Evolutionary conservation across 92 coral and sea anemone species (phyloP), one percentile per base, ranked within the genome.

Genomic region (Umimayanthus chanpuru): DNA sequence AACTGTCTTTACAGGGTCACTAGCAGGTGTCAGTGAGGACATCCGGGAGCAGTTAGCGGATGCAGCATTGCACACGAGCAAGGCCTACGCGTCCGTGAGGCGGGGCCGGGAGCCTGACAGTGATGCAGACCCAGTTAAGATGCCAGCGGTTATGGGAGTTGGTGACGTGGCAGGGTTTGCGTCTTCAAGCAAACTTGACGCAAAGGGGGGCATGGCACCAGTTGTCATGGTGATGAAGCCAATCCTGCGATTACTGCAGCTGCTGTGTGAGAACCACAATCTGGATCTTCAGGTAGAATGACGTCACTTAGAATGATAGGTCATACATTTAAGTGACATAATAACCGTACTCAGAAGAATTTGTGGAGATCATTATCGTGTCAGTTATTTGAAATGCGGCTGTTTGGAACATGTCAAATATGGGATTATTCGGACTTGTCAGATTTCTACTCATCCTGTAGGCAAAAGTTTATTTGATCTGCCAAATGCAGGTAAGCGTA

Each of bases 151-250:
- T 39, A 55, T 68, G 86, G 87, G 87, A 86, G 77, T 61, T 11
- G 88, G 88, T 74, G 80, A 74, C 38, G 39, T 77, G 55, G 29
- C 88, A 53, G 88, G 88, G 21, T 77, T 85, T 75, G 41, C 82
- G 18, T 74, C 84, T 2, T 91, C 96, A 50, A 85, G 92, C 38
- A 95, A 95, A 82, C 90, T 81, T 9, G 98, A 95, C 87, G 89
- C 95, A 4, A 95, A 95, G 81, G 87, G 87, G 14, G 85, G 90
- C 76, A 95, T 95, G 94, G 91, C 98, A 9, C 96, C 98, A 14
- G 99, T 95, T 83, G 98, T 97, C 38, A 87, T 97, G 85, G 95
- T 93, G 28, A 95, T 97, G 97, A 94, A 97, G 89, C 99, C 99
- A 9, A 95, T 97, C 29, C 90, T 97, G 80, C 90, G 99, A 38